Evolutionary conservation across 2,797 vertebrate genomes (phyloP).

Genomic region (Chromis chromis): DNA sequence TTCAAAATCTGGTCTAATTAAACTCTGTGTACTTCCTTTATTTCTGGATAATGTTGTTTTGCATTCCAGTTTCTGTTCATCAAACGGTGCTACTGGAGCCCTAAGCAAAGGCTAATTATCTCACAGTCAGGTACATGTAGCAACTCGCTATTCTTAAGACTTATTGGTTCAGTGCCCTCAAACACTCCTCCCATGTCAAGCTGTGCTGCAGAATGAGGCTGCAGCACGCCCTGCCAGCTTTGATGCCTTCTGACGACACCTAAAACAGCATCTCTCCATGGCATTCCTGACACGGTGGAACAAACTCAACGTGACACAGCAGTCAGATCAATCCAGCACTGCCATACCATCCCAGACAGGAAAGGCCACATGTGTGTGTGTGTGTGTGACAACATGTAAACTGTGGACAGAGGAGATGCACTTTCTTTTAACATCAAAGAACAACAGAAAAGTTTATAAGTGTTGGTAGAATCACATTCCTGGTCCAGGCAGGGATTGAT

Average conservation of each 20-base stretch:
- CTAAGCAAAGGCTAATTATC: constrained; percentile 8
- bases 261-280: constrained; percentile 37
- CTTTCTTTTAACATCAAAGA: constrained; percentile 12
- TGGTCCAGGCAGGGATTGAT: constrained; percentile 36
- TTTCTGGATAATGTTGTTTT: neutral
- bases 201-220: constrained; percentile 6
- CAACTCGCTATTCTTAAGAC: constrained; percentile 27
- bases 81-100: neutral
- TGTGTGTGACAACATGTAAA: constrained; percentile 19
- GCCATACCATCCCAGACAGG: constrained; percentile 42
- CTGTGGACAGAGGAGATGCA: constrained; percentile 20
- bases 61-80: neutral
- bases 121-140: constrained; percentile 27
- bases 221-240: constrained; percentile 11
- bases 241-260: constrained; percentile 42
- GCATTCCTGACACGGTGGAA: constrained; percentile 54
- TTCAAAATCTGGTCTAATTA: neutral
- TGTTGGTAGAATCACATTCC: constrained; percentile 15
- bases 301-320: constrained; percentile 57
- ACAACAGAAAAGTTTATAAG: constrained; percentile 1
- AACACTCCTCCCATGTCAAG: constrained; percentile 10
- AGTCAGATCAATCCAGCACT: constrained; percentile 61
- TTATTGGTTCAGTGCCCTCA: constrained; percentile 12
- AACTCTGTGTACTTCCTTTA: too few relatives aligned
- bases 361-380: constrained; percentile 9